Evolutionary conservation across 2,113 vertebrate genomes (phyloP).

Genomic region (Halichoerus grypus): DNA sequence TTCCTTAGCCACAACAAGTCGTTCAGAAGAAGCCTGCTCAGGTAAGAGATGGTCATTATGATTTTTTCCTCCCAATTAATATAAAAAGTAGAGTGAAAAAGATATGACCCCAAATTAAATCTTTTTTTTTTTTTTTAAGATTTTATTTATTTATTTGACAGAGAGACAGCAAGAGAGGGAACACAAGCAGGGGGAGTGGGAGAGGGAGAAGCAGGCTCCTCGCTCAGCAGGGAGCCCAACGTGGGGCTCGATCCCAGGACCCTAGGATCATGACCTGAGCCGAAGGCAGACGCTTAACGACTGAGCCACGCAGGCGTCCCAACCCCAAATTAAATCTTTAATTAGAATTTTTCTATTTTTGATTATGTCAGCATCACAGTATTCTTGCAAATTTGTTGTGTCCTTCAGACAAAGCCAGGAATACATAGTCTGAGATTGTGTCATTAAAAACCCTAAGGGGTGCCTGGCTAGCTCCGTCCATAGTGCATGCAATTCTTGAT

Average conservation of each 20-base stretch:
- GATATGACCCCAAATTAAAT: background rate
- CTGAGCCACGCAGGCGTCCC: too few relatives aligned
- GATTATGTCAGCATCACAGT: background rate
- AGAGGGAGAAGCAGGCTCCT: too few relatives aligned
- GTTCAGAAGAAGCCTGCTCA: constrained; percentile 96
- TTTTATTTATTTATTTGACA: too few relatives aligned
- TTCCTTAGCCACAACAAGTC: constrained; percentile 95
- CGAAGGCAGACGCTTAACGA: too few relatives aligned
- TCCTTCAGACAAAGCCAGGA: background rate
- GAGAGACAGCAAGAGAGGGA: too few relatives aligned
- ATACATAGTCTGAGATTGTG: background rate
- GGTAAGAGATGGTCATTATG: constrained; percentile 87
- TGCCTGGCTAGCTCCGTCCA: background rate
- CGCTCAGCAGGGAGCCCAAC: too few relatives aligned
- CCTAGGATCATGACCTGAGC: too few relatives aligned
- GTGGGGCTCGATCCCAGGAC: too few relatives aligned
- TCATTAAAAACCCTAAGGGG: background rate
- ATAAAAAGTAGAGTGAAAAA: constrained; percentile 27
- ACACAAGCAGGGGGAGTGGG: too few relatives aligned
- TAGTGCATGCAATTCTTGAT: background rate
- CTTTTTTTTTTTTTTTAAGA: background rate
- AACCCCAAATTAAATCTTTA: background rate
- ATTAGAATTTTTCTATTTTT: constrained; percentile 38
- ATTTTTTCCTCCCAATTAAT: background rate
- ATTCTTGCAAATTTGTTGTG: background rate